Conservation (phyloP, 2,888 invertebrate species). For the Serrognathus titanus region DNA sequence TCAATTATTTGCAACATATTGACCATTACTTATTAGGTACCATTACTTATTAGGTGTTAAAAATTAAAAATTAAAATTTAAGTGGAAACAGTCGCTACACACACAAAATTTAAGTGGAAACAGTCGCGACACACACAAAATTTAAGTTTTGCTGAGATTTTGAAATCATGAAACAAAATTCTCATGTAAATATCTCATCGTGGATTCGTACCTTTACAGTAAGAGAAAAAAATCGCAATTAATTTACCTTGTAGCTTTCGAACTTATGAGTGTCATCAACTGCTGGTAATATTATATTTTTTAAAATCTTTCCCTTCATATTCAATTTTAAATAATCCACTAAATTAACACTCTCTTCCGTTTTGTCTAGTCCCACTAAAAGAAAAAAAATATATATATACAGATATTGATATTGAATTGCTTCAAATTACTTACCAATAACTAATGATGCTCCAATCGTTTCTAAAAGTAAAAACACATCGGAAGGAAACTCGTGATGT, state of each 20-base stretch:
- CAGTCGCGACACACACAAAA: too few relatives aligned
- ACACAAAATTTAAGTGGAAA: too few relatives aligned
- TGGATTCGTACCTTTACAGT: too few relatives aligned
- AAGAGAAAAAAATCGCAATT: neutral
- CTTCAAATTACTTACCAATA: slow-evolving; percentile 32
- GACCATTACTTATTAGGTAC: too few relatives aligned
- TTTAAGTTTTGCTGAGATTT: too few relatives aligned
- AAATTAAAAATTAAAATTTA: too few relatives aligned
- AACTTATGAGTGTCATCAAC: slow-evolving; percentile 43
- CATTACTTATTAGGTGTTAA: too few relatives aligned
- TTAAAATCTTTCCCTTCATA: slow-evolving; percentile 41
- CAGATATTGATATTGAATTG: neutral
- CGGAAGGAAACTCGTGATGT: slow-evolving; percentile 69
- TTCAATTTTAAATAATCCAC: slow-evolving; percentile 18
- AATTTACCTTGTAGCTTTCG: slow-evolving; percentile 38
- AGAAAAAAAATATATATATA: neutral
- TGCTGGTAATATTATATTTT: slow-evolving; percentile 51
- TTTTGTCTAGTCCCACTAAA: slow-evolving; percentile 31
- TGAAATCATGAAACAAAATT: too few relatives aligned
- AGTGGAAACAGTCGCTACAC: too few relatives aligned
- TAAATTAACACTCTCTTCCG: slow-evolving; percentile 26
- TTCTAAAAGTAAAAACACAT: slow-evolving; percentile 63
- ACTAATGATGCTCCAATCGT: slow-evolving; percentile 56
- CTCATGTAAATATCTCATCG: too few relatives aligned
- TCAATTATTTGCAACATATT: too few relatives aligned